Evolutionary conservation across 2,113 vertebrate species (phyloP), one percentile per base, ranked within the genome.

Genomic region (Burhinus oedicnemus): DNA sequence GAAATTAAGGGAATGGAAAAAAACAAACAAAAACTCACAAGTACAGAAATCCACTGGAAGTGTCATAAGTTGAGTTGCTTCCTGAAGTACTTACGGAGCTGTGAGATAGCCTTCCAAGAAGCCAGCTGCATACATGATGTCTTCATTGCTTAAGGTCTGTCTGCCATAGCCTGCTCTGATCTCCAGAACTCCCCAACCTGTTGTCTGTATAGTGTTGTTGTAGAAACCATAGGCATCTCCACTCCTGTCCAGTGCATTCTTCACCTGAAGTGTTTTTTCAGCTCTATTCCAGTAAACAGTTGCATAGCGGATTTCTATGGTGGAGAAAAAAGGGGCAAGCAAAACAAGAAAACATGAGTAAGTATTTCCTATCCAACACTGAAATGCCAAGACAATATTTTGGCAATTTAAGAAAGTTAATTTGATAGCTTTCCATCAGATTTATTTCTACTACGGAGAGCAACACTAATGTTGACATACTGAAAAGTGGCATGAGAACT

Each of bases 41-140:
- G 36, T 58, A 94, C 78, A 95, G 61, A 87, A 93, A 89, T 60
- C 29, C 54, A 70, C 47, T 70, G 62, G 16, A 69, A 83, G 38
- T 15, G 12, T 61, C 76, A 47, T 3, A 44, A 83, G 27, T 3
- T 51, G 36, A 82, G n/a, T 13, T 84, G 51, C 11, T n/a, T 84
- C 65, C 34, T 57, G 32, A 90, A 45, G 66, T 98, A 98, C 99
- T 98, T 98, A 99, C 99, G 95, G 97, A 40, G 99, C 99, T 3
- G 99, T 99, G 75, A 99, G 99, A 96, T 99, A 99, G 2, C 99
- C 99, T 95, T 99, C 99, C 40, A 99, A 97, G 96, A 98, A 99
- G 44, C 99, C 99, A 5, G 99, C 99, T 60, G 98, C 96, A 95
- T 98, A 99, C 98, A 99, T 99, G 87, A 98, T 98, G 91, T 98